Evolutionary conservation across 2,888 invertebrate species (phyloP).

Genomic region (Parnassius orleans): DNA sequence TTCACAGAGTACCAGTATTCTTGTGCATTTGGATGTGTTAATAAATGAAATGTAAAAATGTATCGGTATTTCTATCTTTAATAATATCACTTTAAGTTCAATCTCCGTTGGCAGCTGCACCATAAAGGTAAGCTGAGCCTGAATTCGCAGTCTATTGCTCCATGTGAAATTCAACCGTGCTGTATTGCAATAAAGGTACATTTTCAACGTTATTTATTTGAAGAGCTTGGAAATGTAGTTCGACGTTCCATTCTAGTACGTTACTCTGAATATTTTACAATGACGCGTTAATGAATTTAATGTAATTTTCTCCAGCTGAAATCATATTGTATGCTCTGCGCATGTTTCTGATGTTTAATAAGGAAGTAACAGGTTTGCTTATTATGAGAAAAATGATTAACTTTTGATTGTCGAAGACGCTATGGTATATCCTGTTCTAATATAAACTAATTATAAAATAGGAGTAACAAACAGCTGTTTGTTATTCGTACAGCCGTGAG

Average conservation of each 20-base stretch:
- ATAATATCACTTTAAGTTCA: background rate
- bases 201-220: background rate
- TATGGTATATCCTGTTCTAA: too few relatives aligned
- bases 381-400: too few relatives aligned
- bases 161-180: background rate
- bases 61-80: too few relatives aligned
- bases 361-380: too few relatives aligned
- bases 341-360: too few relatives aligned
- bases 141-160: background rate
- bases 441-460: too few relatives aligned
- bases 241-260: background rate
- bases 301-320: conserved; percentile 6
- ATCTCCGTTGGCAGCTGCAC: background rate
- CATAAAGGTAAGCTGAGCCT: background rate
- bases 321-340: background rate
- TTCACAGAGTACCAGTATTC: too few relatives aligned
- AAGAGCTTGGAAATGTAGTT: background rate
- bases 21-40: too few relatives aligned
- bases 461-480: too few relatives aligned
- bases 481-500: too few relatives aligned
- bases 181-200: background rate
- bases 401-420: too few relatives aligned
- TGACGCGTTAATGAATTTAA: conserved; percentile 15
- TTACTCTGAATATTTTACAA: background rate
- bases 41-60: too few relatives aligned